Evolutionary conservation across 2,113 vertebrate genomes (phyloP).

Genomic region (Sinocyclocheilus anshuiensis): DNA sequence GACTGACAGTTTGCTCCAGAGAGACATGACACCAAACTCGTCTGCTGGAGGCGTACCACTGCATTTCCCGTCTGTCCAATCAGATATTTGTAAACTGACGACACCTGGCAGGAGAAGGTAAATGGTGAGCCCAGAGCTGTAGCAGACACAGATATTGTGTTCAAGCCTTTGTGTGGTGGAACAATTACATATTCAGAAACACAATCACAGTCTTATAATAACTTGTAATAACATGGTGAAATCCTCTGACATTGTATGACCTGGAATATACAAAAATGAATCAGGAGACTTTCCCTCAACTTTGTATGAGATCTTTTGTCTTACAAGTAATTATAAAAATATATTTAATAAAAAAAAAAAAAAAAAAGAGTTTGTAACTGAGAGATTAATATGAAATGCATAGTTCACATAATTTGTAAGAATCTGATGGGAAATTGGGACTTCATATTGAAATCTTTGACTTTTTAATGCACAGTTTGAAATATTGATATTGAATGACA

Average conservation of each 20-base stretch:
- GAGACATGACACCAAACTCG: no score
- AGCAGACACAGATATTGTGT: slow-evolving; percentile 30
- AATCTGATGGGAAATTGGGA: no score
- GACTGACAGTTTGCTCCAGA: slow-evolving; percentile 70
- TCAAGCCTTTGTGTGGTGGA: slow-evolving; percentile 39
- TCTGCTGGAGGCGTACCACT: no score
- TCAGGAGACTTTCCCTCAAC: not conserved
- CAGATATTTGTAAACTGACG: no score
- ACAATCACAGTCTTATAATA: not conserved
- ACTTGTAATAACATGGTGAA: not conserved
- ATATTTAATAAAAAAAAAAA: no score
- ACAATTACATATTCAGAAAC: slow-evolving; percentile 25
- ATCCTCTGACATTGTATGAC: not conserved
- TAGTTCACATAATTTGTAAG: no score
- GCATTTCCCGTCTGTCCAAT: no score
- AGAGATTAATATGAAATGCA: no score
- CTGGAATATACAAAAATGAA: not conserved
- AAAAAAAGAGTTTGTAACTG: no score
- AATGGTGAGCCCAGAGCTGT: not conserved
- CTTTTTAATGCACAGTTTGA: no score
- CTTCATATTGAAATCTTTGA: not conserved
- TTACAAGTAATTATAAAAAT: not conserved
- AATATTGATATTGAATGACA: no score
- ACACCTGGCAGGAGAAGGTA: no score
- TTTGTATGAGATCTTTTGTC: not conserved